phyloP scores from a whole-genome alignment of 2,797 vertebrate species.

The Lindbergichthys nudifrons region DNA sequence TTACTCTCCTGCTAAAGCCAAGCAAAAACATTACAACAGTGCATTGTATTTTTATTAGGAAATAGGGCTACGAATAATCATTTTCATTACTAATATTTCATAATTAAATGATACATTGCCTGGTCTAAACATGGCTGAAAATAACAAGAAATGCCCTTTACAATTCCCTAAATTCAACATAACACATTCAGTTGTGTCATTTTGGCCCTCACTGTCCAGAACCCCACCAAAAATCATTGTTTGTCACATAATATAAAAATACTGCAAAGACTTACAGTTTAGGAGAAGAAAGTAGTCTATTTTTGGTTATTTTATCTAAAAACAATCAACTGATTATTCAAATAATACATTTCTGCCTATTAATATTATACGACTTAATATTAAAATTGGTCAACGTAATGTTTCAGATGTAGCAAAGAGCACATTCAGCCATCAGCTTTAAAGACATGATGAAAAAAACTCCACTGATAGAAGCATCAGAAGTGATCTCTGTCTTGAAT shows the following conservation, averaged over 20 bases:
- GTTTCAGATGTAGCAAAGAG: neutral
- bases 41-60: neutral
- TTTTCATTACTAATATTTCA: neutral
- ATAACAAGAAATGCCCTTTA: neutral
- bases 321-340: neutral
- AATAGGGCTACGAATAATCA: neutral
- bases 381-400: no score
- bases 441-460: neutral
- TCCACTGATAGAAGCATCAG: neutral
- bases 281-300: neutral
- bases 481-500: conserved; percentile 18
- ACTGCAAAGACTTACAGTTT: neutral
- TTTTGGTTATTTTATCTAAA: neutral
- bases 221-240: neutral
- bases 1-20: conserved; percentile 40
- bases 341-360: neutral
- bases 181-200: neutral
- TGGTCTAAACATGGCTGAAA: neutral
- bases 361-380: neutral
- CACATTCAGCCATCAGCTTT: neutral
- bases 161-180: neutral
- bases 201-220: neutral
- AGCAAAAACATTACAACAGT: conserved; percentile 9
- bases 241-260: neutral
- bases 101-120: neutral